Evolutionary conservation across 2,797 vertebrate genomes (phyloP).

Genomic region (Diglossa cyanea): DNA sequence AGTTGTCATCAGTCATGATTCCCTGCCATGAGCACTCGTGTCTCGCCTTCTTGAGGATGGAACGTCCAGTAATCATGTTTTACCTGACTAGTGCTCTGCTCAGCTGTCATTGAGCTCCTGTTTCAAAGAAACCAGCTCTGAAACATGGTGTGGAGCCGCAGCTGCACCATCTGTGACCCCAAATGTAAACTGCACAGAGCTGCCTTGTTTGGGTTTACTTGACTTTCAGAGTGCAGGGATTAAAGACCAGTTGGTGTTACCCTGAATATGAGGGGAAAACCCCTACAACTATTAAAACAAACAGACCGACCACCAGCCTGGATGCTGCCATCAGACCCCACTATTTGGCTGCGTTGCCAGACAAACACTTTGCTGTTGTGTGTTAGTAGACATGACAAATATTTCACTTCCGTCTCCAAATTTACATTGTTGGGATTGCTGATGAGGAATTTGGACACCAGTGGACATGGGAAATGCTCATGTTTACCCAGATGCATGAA

Average conservation of each 20-base stretch:
- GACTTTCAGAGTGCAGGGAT: background rate
- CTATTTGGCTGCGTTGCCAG: background rate
- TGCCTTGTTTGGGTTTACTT: background rate
- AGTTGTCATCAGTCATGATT: background rate
- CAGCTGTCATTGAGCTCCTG: background rate
- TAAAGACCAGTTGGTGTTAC: background rate
- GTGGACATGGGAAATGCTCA: background rate
- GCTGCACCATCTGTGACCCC: background rate
- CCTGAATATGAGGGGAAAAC: rapidly evolving
- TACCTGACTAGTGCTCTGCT: background rate
- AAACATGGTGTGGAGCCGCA: rapidly evolving
- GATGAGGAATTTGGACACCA: background rate
- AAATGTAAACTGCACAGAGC: background rate
- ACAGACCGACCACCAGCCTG: rapidly evolving
- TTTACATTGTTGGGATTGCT: background rate
- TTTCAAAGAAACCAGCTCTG: background rate
- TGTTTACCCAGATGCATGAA: slow-evolving; percentile 17
- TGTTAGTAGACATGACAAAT: background rate
- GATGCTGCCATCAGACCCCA: background rate
- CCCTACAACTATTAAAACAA: no score
- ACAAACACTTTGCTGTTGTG: background rate
- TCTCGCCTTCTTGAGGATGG: background rate
- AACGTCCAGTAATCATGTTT: background rate
- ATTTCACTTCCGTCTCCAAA: background rate
- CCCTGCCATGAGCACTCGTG: background rate